Conservation (phyloP, 1,140 invertebrate species). For the Hylyphantes graminicola region DNA sequence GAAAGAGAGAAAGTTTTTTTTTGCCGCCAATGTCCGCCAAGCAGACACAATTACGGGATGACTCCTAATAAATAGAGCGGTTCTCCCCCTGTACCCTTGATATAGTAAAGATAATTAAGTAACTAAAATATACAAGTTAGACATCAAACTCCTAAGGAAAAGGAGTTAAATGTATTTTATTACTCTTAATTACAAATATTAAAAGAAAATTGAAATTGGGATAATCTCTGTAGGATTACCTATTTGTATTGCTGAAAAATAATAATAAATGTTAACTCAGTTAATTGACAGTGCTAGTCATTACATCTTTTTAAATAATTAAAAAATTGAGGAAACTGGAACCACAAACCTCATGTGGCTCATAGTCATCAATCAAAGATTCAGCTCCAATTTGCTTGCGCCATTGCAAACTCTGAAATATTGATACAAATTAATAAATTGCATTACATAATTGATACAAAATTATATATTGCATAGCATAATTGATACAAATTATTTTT, state of each 20-base stretch:
- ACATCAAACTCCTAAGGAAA: too few species aligned
- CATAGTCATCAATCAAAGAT: slow-evolving; percentile 74
- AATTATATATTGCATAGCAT: too few species aligned
- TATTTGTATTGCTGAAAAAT: neutral
- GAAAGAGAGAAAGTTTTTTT: too few species aligned
- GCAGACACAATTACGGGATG: too few species aligned
- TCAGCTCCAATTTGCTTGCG: slow-evolving; percentile 82
- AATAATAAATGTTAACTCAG: neutral
- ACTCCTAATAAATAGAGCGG: too few species aligned
- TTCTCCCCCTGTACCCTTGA: too few species aligned
- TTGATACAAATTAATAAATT: slow-evolving; percentile 45
- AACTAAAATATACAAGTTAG: too few species aligned
- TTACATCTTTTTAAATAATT: neutral
- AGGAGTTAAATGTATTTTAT: too few species aligned
- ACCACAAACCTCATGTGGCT: slow-evolving; percentile 74
- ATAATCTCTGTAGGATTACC: neutral
- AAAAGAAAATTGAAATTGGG: slow-evolving; percentile 8
- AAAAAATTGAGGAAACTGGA: neutral
- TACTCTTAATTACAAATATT: neutral
- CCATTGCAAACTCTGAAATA: slow-evolving; percentile 79
- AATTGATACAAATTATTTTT: too few species aligned
- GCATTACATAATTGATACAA: neutral
- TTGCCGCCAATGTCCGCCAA: too few species aligned
- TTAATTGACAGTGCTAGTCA: neutral
- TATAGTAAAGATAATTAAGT: too few species aligned